Evolutionary conservation across 2,797 vertebrate genomes (phyloP).

Genomic region (Enteromius viviparus): DNA sequence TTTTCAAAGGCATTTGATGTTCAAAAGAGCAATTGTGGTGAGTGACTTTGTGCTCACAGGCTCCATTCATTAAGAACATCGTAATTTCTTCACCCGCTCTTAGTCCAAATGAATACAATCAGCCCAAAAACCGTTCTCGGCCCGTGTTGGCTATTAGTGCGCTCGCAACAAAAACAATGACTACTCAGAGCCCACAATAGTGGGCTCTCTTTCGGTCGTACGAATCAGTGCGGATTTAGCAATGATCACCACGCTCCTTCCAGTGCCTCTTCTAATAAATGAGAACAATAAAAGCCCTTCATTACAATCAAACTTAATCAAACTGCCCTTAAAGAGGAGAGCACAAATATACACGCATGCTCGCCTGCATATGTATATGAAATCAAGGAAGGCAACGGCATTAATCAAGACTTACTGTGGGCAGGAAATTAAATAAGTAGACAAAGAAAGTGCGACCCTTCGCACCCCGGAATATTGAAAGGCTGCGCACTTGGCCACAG

Average conservation of each 20-base stretch:
- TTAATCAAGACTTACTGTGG: conserved; percentile 60
- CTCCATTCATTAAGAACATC: conserved; percentile 40
- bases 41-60: conserved; percentile 21
- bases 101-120: conserved; percentile 47
- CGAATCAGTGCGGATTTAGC: conserved; percentile 10
- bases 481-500: conserved; percentile 45
- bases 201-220: conserved; percentile 19
- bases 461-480: conserved; percentile 58
- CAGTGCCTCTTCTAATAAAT: conserved; percentile 54
- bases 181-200: conserved; percentile 32
- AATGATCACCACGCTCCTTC: conserved; percentile 30
- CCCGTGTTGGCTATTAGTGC: not conserved
- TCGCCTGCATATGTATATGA: conserved; percentile 36
- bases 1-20: conserved; percentile 28
- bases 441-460: conserved; percentile 55
- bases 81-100: not conserved
- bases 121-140: not conserved
- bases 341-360: conserved; percentile 28
- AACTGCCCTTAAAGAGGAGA: conserved; percentile 50
- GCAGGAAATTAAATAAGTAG: conserved; percentile 64
- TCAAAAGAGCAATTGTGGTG: conserved; percentile 12
- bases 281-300: conserved; percentile 57
- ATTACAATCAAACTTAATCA: conserved; percentile 62
- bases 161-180: conserved; percentile 39
- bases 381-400: conserved; percentile 51